Percentiles rank a stretch among this genome's conserved stretches.
phyloP scores from a whole-genome alignment of 2,888 invertebrate species.

The Eremobia ochroleuca region DNA sequence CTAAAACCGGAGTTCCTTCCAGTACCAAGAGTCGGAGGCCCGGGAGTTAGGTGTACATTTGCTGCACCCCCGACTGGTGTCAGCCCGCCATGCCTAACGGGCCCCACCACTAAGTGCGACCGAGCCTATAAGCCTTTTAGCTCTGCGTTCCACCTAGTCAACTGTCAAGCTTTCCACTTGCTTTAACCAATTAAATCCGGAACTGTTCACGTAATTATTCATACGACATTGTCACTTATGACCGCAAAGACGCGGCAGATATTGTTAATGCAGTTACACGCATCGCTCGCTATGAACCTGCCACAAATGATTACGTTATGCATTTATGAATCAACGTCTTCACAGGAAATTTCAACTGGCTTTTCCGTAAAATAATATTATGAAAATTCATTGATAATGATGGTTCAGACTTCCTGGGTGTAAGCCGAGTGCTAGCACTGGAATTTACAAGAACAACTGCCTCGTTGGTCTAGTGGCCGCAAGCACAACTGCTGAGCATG shows the following conservation, averaged over 20 bases:
- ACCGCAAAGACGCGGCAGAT: conserved; percentile 4
- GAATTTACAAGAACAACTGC: not conserved
- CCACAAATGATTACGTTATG: conserved; percentile 1
- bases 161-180: not conserved
- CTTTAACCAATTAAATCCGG: too few relatives aligned
- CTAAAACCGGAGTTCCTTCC: too few relatives aligned
- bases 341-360: conserved; percentile 3
- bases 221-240: not conserved
- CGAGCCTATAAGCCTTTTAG: not conserved
- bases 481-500: not conserved
- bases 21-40: too few relatives aligned
- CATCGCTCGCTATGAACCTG: conserved; percentile 13
- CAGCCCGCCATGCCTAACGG: too few relatives aligned
- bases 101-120: too few relatives aligned
- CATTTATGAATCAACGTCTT: conserved; percentile 17
- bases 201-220: not conserved
- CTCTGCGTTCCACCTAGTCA: not conserved
- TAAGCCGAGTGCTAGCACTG: not conserved
- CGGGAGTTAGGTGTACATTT: too few relatives aligned
- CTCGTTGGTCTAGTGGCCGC: not conserved
- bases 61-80: too few relatives aligned
- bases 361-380: conserved; percentile 5
- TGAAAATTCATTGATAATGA: conserved; percentile 8
- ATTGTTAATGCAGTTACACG: conserved; percentile 1
- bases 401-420: not conserved